Base-by-base conservation (phyloP, 2,797 vertebrate genomes). In the Podargus strigoides region DNA sequence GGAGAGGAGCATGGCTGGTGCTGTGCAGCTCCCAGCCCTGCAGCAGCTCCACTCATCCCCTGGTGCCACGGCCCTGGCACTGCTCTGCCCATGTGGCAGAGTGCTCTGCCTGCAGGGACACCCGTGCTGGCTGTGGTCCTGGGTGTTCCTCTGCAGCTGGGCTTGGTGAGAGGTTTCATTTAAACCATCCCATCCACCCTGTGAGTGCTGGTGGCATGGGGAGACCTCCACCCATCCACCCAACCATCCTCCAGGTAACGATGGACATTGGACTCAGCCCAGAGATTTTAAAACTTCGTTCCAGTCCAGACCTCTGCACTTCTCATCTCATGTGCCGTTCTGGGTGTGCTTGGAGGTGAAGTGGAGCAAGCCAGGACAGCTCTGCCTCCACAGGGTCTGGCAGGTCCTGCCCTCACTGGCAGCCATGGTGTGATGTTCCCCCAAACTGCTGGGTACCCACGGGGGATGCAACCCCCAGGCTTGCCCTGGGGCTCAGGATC, bases 341-440 rank as follows among this genome's bases (percentile, higher is more conserved):
- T 10, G 4, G n/a, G n/a, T n/a, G 3, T 0, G 0, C 24, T n/a
- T 10, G 23, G 50, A 64, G 56, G n/a, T 34, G 52, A 49, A 27
- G 56, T 8, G 6, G 52, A 26, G 12, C 1, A 8, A 59, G 23
- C 24, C 27, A 34, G 60, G 55, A 14, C 77, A 46, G 24, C 1
- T 39, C 46, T 34, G 24, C 4, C 28, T 34, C 27, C 0, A 0
- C 0, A 2, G 34, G 23, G 58, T 58, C 67, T 0, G 0, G 32
- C 37, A 72, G 23, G 19, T 68, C 55, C 55, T 63, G 42, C 42
- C 62, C 42, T 52, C 1, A 1, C 64, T 26, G 16, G 42, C 28
- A 49, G 34, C 39, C 5, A 0, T 4, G 21, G 37, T 1, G 32
- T 15, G 46, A 22, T 13, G 3, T 10, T 50, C 28, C 55, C 30